Conservation (phyloP, 2,888 invertebrate species). For the Nymphalis urticae region DNA sequence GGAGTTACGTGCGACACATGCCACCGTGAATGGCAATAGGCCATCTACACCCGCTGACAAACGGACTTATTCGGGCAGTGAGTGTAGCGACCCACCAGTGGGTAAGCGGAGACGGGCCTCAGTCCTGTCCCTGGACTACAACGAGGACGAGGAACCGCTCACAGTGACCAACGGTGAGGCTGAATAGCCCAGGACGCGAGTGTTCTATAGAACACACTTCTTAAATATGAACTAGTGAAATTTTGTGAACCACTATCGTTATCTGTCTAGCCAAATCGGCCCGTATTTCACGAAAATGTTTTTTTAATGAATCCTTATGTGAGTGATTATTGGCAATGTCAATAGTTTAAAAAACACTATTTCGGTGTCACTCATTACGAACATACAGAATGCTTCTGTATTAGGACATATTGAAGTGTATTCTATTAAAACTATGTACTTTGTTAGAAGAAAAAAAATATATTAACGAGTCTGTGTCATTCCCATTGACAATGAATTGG, state of each 20-base stretch:
- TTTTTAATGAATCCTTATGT: constrained; percentile 47
- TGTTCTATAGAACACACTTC: constrained; percentile 59
- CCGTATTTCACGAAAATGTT: constrained; percentile 49
- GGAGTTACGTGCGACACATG: constrained; percentile 90
- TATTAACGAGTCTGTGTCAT: constrained; percentile 61
- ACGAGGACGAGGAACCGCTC: constrained; percentile 88
- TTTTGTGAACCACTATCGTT: constrained; percentile 52
- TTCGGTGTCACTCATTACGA: constrained; percentile 52
- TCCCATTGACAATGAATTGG: constrained; percentile 70
- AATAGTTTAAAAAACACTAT: constrained; percentile 45
- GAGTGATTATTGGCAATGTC: constrained; percentile 55
- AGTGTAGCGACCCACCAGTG: constrained; percentile 69
- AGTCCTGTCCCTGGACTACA: constrained; percentile 87
- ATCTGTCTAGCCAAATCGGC: constrained; percentile 47
- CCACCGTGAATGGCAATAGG: constrained; percentile 68
- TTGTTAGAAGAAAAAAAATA: constrained; percentile 67
- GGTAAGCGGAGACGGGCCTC: constrained; percentile 87
- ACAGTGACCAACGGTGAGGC: constrained; percentile 86
- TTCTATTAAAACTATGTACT: constrained; percentile 65
- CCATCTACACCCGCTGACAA: constrained; percentile 64
- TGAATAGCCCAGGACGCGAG: constrained; percentile 67
- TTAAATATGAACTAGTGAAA: constrained; percentile 50
- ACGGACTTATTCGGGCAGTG: constrained; percentile 70
- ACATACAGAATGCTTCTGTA: constrained; percentile 56
- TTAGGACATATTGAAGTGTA: constrained; percentile 66